A percentile compares a stretch with the other conserved stretches of the same genome.
Evolutionary conservation across 1,140 invertebrate genomes (phyloP).

Genomic region (Mylabris phalerata): DNA sequence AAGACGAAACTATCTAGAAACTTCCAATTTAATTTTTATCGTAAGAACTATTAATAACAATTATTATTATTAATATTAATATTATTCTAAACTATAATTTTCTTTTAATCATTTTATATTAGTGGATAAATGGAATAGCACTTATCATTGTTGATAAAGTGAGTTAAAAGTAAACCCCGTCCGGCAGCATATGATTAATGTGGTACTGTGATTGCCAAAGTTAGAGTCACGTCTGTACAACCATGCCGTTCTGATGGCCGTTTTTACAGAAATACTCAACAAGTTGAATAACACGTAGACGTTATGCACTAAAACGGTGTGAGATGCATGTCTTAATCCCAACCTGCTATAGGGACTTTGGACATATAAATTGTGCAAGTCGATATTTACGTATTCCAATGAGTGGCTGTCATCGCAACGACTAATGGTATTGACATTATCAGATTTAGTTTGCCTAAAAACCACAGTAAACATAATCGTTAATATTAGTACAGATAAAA

Average conservation of each 20-base stretch:
- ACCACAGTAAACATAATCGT: constrained; percentile 20
- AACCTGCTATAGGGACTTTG: not conserved
- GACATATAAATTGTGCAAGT: not conserved
- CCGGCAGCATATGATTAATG: constrained; percentile 31
- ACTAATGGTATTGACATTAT: constrained; percentile 28
- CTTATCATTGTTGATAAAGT: constrained; percentile 26
- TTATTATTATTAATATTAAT: too few relatives aligned
- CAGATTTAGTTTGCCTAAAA: constrained; percentile 13
- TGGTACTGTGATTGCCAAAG: constrained; percentile 35
- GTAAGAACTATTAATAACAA: too few relatives aligned
- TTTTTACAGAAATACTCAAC: constrained; percentile 29
- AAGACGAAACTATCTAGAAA: too few relatives aligned
- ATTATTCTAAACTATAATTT: too few relatives aligned
- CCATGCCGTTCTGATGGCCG: constrained; percentile 30
- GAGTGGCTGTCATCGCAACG: constrained; percentile 17
- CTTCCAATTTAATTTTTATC: too few relatives aligned
- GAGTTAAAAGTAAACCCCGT: constrained; percentile 23
- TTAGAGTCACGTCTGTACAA: constrained; percentile 35
- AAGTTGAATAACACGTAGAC: constrained; percentile 31
- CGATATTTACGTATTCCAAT: constrained; percentile 22
- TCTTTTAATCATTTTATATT: too few relatives aligned
- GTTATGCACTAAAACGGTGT: constrained; percentile 13
- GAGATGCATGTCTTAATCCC: constrained; percentile 9
- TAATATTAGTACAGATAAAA: constrained; percentile 9
- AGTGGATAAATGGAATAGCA: not conserved